These are phyloP conservation scores for Parazoanthus darwini DNA, from an alignment of 92 coral and sea anemone species.

Conservation along the genomic window DNA sequence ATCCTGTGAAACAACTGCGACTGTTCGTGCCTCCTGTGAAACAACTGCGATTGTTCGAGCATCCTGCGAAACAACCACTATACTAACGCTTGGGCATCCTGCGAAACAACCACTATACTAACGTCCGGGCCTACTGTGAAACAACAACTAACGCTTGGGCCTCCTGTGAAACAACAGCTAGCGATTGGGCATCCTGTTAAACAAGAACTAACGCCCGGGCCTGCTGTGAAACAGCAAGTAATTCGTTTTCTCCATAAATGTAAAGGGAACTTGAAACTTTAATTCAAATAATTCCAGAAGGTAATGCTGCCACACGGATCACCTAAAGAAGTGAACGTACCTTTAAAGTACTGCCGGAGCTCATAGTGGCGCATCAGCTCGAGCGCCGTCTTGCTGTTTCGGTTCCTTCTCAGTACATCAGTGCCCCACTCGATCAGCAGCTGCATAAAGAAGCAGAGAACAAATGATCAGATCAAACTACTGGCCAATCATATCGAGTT, in stretches of 20 bases:
- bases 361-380: slow-evolving; percentile 91
- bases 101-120: background rate
- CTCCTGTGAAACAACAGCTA: no score
- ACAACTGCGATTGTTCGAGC: no score
- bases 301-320: background rate
- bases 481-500: background rate
- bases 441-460: slow-evolving; percentile 30
- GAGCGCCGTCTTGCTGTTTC: slow-evolving; percentile 91
- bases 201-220: no score
- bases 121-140: no score
- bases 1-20: background rate
- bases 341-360: slow-evolving; percentile 72
- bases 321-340: slow-evolving; percentile 39
- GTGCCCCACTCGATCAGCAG: slow-evolving; percentile 98
- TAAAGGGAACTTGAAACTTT: no score
- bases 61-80: no score
- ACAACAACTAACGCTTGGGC: no score
- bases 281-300: no score
- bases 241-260: no score
- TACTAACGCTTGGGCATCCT: no score
- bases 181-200: no score
- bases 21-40: background rate
- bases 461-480: background rate
- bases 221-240: background rate
- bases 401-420: slow-evolving; percentile 80